These are phyloP conservation scores for Epizoanthus ramosus DNA, from an alignment of 92 coral and sea anemone species.

Conservation along the genomic window DNA sequence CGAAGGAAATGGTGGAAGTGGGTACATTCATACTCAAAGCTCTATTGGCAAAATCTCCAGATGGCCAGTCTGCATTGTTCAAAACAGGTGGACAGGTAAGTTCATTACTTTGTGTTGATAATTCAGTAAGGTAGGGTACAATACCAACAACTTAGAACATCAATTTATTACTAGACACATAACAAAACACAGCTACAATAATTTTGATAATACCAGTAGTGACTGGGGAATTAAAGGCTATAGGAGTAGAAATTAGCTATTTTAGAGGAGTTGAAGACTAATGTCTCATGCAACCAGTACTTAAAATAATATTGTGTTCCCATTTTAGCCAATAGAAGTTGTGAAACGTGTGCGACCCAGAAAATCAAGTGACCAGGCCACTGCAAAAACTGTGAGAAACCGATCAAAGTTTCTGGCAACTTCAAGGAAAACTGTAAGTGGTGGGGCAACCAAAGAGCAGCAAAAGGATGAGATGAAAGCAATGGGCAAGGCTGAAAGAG, in stretches of 20 bases:
- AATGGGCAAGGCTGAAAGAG: conserved; percentile 30
- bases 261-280: not conserved
- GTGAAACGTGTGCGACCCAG: conserved; percentile 13
- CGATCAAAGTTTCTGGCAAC: not conserved
- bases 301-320: not conserved
- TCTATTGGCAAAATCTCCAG: conserved; percentile 27
- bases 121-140: too few species aligned
- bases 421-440: not conserved
- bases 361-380: conserved; percentile 30
- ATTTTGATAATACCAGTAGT: not conserved
- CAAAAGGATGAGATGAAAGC: conserved; percentile 24
- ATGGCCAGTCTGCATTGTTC: conserved; percentile 24
- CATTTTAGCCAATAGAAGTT: conserved; percentile 23
- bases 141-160: too few species aligned
- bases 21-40: conserved; percentile 19
- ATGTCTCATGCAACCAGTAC: not conserved
- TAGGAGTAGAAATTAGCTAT: not conserved
- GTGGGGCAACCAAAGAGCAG: conserved; percentile 25
- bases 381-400: conserved; percentile 8
- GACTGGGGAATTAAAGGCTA: too few species aligned
- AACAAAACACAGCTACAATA: not conserved
- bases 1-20: conserved; percentile 29
- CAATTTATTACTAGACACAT: too few species aligned
- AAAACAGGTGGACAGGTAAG: conserved; percentile 33
- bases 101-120: too few species aligned